Evolutionary conservation across 2,797 vertebrate species (phyloP).

Genomic region (Schizothorax lantsangensis): DNA sequence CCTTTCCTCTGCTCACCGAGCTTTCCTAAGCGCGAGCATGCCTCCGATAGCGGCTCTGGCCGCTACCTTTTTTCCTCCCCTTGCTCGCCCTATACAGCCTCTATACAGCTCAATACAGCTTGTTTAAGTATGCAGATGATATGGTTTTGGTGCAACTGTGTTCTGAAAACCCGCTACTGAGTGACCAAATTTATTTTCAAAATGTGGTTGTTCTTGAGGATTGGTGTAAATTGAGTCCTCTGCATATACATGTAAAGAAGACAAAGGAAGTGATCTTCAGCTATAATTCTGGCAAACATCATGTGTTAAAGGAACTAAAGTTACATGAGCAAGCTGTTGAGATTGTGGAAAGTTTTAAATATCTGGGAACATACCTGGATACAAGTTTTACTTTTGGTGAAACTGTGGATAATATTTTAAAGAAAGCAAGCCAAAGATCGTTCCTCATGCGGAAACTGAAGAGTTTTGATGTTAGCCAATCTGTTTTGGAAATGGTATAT

Average conservation of each 20-base stretch:
- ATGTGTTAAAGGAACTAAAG: background rate
- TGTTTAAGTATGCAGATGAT: no score
- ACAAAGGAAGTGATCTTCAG: background rate
- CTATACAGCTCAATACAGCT: no score
- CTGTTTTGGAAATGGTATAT: no score
- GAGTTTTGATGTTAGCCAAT: no score
- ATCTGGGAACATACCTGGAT: background rate
- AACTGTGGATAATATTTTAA: background rate
- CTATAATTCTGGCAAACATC: background rate
- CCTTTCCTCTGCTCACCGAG: no score
- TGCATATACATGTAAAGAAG: background rate
- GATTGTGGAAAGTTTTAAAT: background rate
- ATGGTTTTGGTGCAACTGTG: no score
- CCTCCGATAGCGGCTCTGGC: no score
- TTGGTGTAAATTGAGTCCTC: background rate
- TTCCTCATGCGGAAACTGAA: no score
- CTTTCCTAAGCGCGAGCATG: no score
- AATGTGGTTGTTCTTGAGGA: background rate
- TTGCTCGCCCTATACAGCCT: no score
- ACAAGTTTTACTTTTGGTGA: background rate
- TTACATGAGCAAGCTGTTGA: background rate
- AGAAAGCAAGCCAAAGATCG: background rate
- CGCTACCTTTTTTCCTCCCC: no score
- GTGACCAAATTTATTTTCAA: background rate
- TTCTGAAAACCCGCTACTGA: no score